Conservation (phyloP, 37 sponge, comb jelly and placozoan species). For the Ephydatia muelleri region DNA sequence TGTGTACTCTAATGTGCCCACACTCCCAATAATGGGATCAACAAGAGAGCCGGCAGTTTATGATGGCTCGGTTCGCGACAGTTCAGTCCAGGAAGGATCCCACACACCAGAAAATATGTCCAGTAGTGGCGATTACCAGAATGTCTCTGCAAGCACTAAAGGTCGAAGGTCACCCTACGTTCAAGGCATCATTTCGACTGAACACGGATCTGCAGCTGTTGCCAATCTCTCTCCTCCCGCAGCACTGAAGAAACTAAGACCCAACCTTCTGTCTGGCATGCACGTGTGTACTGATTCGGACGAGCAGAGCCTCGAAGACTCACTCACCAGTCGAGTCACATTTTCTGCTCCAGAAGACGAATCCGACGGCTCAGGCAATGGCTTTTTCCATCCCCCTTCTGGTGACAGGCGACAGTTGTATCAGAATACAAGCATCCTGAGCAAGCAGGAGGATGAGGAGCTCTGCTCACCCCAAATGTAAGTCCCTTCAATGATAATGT, state of each 20-base stretch:
- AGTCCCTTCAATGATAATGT: not conserved
- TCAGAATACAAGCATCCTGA: not conserved
- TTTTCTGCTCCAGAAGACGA: not conserved
- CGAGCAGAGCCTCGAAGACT: not conserved
- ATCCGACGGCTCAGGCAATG: not conserved
- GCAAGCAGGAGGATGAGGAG: not conserved
- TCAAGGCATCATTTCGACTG: not conserved
- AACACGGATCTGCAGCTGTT: not conserved
- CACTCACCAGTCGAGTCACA: not conserved
- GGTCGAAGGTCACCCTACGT: not conserved
- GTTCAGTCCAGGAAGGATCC: not conserved
- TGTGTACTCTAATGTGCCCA: not conserved
- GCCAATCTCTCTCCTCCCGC: conserved; percentile 40
- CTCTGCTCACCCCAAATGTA: not conserved
- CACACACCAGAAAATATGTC: not conserved
- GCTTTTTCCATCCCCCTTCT: not conserved
- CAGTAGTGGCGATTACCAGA: not conserved
- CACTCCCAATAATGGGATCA: not conserved
- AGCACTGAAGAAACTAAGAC: not conserved
- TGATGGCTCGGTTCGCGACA: not conserved
- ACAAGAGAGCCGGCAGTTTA: conserved; percentile 2
- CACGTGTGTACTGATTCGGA: conserved; percentile 34
- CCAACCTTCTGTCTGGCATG: not conserved
- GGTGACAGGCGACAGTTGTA: not conserved
- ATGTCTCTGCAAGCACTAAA: not conserved